Evolutionary conservation across 2,888 invertebrate species (phyloP).

Genomic region (Heliconius aoede): DNA sequence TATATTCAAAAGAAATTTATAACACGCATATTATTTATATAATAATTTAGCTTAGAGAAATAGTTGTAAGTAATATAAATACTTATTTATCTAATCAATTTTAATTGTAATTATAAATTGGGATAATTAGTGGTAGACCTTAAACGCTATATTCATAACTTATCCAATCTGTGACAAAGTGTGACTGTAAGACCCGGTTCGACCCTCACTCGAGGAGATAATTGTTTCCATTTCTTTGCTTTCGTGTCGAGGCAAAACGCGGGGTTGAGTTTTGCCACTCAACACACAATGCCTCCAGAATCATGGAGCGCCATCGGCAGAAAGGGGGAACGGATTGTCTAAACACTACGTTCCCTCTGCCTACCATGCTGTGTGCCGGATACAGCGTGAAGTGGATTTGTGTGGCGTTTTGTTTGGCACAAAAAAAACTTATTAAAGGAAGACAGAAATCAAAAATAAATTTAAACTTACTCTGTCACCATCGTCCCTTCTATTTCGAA

Average conservation of each 20-base stretch:
- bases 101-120: background rate
- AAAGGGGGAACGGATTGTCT: too few relatives aligned
- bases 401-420: too few relatives aligned
- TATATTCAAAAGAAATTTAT: constrained; percentile 79
- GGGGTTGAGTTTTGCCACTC: too few relatives aligned
- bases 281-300: too few relatives aligned
- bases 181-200: too few relatives aligned
- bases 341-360: too few relatives aligned
- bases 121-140: background rate
- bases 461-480: constrained; percentile 51
- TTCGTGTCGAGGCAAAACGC: too few relatives aligned
- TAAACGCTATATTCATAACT: background rate
- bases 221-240: too few relatives aligned
- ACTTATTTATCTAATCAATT: background rate
- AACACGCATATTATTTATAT: constrained; percentile 65
- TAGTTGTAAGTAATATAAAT: background rate
- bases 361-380: background rate
- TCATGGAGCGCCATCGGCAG: too few relatives aligned
- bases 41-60: background rate
- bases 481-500: constrained; percentile 60
- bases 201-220: too few relatives aligned
- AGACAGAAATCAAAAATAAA: background rate
- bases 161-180: background rate
- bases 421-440: too few relatives aligned
- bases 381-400: background rate